phyloP scores from a whole-genome alignment of 2,888 invertebrate species.

The Cerastis leucographa region DNA sequence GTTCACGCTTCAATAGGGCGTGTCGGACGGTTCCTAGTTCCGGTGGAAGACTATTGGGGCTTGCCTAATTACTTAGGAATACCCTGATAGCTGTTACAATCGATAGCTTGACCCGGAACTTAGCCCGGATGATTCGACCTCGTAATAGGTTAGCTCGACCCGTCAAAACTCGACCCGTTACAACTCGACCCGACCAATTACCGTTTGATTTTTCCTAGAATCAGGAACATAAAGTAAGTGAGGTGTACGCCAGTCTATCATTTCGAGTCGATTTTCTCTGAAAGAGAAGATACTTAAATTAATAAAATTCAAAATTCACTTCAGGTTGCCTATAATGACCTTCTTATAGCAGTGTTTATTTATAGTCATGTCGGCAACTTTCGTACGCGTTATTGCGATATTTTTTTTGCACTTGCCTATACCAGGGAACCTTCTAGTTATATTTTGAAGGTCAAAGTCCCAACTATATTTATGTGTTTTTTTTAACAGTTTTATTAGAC shows the following conservation, averaged over 20 bases:
- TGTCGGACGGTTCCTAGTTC: slow-evolving; percentile 47
- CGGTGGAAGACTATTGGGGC: slow-evolving; percentile 38
- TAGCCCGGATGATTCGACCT: not conserved
- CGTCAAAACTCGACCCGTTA: no score
- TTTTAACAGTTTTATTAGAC: no score
- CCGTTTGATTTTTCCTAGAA: not conserved
- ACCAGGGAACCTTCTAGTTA: no score
- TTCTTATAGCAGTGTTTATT: no score
- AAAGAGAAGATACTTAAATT: not conserved
- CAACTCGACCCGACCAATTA: not conserved
- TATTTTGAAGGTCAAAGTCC: no score
- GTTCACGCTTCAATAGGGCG: slow-evolving; percentile 53
- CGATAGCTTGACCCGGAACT: not conserved
- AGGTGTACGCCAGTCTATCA: not conserved
- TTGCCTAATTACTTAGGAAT: slow-evolving; percentile 22
- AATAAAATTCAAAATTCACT: not conserved
- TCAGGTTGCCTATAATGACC: no score
- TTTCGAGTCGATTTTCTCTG: not conserved
- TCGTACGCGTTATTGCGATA: no score
- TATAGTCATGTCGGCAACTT: no score
- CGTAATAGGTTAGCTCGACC: not conserved
- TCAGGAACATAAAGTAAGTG: not conserved
- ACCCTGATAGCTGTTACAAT: not conserved
- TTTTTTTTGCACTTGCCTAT: no score
- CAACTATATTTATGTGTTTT: no score